phyloP scores from a whole-genome alignment of 1,140 invertebrate genomes.

The Papilio polytes region DNA sequence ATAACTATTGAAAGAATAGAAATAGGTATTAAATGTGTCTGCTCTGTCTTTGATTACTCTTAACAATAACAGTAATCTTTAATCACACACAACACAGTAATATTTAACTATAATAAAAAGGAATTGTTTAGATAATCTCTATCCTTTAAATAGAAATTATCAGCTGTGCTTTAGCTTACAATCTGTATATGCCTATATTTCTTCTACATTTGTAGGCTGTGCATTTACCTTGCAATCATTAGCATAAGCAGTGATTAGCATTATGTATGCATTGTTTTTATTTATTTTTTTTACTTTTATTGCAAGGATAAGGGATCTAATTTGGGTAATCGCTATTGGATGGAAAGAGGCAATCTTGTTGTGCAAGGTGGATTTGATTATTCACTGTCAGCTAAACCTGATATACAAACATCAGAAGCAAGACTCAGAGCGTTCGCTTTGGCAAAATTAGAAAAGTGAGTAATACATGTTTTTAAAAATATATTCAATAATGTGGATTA shows the following conservation, averaged over 20 bases:
- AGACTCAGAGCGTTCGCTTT: conserved; percentile 88
- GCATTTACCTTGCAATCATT: background rate
- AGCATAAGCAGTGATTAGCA: background rate
- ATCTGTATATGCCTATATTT: no score
- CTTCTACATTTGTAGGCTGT: no score
- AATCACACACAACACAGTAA: no score
- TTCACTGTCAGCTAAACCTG: conserved; percentile 82
- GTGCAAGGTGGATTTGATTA: conserved; percentile 89
- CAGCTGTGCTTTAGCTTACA: no score
- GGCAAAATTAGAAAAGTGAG: conserved; percentile 88
- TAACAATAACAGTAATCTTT: no score
- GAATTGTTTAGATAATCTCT: no score
- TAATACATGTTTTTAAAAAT: conserved; percentile 32
- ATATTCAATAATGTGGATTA: no score
- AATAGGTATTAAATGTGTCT: no score
- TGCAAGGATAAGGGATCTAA: conserved; percentile 86
- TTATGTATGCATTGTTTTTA: background rate
- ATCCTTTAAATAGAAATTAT: no score
- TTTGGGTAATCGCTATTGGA: conserved; percentile 88
- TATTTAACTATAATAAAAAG: no score
- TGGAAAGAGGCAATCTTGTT: conserved; percentile 88
- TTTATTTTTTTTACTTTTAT: conserved; percentile 55
- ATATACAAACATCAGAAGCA: conserved; percentile 83
- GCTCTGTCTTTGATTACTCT: no score
- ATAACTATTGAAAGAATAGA: no score